Evolutionary conservation across 2,888 invertebrate species (phyloP).

Genomic region (Thysanoteuthis rhombus): DNA sequence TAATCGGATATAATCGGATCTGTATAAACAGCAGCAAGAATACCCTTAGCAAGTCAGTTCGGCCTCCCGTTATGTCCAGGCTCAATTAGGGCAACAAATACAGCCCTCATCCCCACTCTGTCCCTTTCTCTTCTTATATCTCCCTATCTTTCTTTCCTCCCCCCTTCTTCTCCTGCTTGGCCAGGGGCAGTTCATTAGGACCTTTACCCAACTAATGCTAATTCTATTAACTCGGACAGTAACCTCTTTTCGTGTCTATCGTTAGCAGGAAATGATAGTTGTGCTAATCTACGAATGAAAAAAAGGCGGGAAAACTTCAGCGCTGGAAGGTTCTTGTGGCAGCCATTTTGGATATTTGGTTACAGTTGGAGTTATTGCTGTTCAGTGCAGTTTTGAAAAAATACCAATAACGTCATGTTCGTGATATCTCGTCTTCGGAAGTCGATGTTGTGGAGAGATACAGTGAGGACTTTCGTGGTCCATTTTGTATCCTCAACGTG

Average conservation of each 20-base stretch:
- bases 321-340: neutral
- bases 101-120: neutral
- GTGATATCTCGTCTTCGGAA: neutral
- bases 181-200: neutral
- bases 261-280: conserved; percentile 12
- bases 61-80: neutral
- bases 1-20: neutral
- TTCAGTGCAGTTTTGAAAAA: neutral
- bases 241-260: neutral
- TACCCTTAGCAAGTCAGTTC: neutral
- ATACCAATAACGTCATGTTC: neutral
- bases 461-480: no score
- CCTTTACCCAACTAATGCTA: neutral
- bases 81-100: neutral
- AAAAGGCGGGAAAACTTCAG: neutral
- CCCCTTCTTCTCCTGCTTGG: neutral
- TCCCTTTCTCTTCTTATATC: neutral
- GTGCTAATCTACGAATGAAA: neutral
- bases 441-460: neutral
- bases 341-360: neutral
- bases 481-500: neutral
- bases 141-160: neutral
- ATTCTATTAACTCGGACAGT: conserved; percentile 12
- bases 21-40: neutral
- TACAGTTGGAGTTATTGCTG: neutral